Percentiles rank a stretch among this genome's conserved stretches.
Conservation (phyloP, 2,888 invertebrate genomes). For the Omphaloscelis lunosa region DNA sequence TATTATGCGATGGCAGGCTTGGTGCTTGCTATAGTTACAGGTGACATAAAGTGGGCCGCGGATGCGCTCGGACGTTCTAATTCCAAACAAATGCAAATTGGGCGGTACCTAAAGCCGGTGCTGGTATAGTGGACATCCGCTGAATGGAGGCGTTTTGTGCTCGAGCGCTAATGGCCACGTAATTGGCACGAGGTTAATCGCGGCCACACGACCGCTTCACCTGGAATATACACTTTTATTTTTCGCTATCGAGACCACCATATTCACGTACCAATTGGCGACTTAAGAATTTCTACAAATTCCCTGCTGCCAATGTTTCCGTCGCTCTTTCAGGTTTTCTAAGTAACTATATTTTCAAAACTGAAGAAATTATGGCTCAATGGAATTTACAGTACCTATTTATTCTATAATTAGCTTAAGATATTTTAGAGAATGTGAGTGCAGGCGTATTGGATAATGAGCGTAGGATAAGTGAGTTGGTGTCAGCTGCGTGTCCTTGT, state of each 20-base stretch:
- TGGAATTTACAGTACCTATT: background rate
- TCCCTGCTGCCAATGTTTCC: background rate
- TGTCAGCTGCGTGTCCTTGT: constrained; percentile 85
- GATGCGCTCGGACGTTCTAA: constrained; percentile 78
- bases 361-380: background rate
- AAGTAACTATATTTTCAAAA: background rate
- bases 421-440: constrained; percentile 29
- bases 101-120: constrained; percentile 68
- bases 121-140: constrained; percentile 83
- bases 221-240: constrained; percentile 71
- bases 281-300: background rate
- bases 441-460: constrained; percentile 62
- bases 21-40: constrained; percentile 68
- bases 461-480: constrained; percentile 75
- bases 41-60: constrained; percentile 78
- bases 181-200: constrained; percentile 86
- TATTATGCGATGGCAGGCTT: constrained; percentile 64
- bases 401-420: constrained; percentile 6
- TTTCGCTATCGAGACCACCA: constrained; percentile 59
- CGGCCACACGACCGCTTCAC: constrained; percentile 73
- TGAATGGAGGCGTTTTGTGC: constrained; percentile 86
- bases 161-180: constrained; percentile 85
- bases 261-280: constrained; percentile 21
- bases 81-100: constrained; percentile 89
- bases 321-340: background rate